Base-by-base conservation (phyloP, 2,888 invertebrate species). In the Lycocerus yunnanus region DNA sequence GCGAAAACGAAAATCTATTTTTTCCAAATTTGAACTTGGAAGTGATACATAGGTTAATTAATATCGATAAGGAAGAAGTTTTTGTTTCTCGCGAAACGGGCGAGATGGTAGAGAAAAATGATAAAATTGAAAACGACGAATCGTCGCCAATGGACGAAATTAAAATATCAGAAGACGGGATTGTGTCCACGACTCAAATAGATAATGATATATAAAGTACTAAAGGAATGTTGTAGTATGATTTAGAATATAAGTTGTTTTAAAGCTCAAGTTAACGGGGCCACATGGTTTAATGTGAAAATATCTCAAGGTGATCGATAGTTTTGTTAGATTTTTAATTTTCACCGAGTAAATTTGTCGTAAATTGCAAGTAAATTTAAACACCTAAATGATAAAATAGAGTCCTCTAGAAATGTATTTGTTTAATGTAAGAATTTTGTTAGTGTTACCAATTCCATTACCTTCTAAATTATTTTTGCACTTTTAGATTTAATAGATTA, bases 81-180 rank as follows among this genome's bases (percentile, higher is more conserved):
- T 87, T 84, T 80, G 82, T 87, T 59, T 84, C 87, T 81, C 83
- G 85, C 75, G 83, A 84, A 79, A 87, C 85, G n/a, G 87, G 87
- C 72, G 87, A 87, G 81, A 78, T 84, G 79, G 80, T 84, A 58
- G 82, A 83, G 73, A 82, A 81, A 75, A 79, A 78, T 72, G 80
- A 83, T 70, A 78, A 79, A 79, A 73, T 59, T 58, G 73, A 73
- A n/a, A n/a, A 68, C 8, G 71, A 72, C 24, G 71, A 75, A 18
- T 16, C 20, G n/a, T 15, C 14, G 13, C 14, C 68, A 61, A 58
- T 65, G 11, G 69, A 65, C 14, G 43, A 58, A 61, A 27, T 68
- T 13, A 75, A 72, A 75, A 24, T 66, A 18, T 59, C 66, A n/a
- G 75, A 75, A 21, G 58, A 63, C 69, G 66, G n/a, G 11, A 63